Evolutionary conservation across 2,113 vertebrate species (phyloP).

Genomic region (Eira barbara): DNA sequence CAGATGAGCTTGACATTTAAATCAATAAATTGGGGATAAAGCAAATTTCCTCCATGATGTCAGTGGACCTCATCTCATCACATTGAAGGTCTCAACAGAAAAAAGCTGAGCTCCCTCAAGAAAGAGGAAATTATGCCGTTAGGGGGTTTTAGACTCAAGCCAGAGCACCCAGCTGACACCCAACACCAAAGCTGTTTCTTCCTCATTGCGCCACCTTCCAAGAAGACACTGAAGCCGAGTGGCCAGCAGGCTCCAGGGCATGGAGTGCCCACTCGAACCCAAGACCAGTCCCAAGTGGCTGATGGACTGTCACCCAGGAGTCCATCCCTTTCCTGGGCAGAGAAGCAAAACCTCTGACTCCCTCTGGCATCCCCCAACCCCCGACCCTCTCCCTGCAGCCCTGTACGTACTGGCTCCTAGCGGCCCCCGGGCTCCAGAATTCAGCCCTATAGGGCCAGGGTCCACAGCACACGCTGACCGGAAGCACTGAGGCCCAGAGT

Average conservation of each 20-base stretch:
- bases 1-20: neutral
- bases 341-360: fast-evolving
- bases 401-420: neutral
- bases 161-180: neutral
- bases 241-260: fast-evolving
- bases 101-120: neutral
- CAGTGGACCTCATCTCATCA: neutral
- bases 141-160: neutral
- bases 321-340: neutral
- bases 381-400: fast-evolving
- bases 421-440: neutral
- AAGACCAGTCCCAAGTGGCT: neutral
- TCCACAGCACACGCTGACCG: neutral
- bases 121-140: neutral
- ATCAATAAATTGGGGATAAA: neutral
- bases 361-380: fast-evolving
- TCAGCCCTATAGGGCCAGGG: neutral
- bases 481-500: neutral
- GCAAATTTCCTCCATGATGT: neutral
- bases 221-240: fast-evolving
- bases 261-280: neutral
- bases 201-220: fast-evolving
- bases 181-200: neutral
- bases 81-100: neutral
- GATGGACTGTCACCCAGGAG: fast-evolving